Evolutionary conservation across 2,888 invertebrate genomes (phyloP).

Genomic region (Limnephilus rhombicus): DNA sequence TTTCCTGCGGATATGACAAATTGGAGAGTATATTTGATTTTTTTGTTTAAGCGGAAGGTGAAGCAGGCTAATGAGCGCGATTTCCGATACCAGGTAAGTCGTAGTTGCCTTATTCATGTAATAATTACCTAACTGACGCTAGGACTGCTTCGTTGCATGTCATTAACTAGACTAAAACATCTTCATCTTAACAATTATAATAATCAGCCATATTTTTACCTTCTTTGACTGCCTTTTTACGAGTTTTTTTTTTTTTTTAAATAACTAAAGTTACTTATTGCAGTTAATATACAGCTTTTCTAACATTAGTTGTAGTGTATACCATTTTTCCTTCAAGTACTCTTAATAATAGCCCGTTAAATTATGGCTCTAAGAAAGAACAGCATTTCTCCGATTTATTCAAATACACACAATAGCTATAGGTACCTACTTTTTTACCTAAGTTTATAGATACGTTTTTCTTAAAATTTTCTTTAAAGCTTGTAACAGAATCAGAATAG

Average conservation of each 20-base stretch:
- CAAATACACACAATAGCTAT: not conserved
- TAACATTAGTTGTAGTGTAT: not conserved
- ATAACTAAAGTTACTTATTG: not conserved
- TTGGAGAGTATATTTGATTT: conserved; percentile 64
- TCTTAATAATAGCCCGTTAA: not conserved
- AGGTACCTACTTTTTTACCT: too few species aligned
- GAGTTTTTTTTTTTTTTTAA: not conserved
- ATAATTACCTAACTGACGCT: conserved; percentile 9
- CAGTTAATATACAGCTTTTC: not conserved
- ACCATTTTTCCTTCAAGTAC: not conserved
- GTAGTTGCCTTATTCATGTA: conserved; percentile 33
- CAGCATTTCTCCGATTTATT: not conserved
- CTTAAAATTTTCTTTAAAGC: not conserved
- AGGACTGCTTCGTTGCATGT: not conserved
- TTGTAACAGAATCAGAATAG: not conserved
- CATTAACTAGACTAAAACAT: not conserved
- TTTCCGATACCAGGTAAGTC: conserved; percentile 91
- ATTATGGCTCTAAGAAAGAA: not conserved
- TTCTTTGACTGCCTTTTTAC: not conserved
- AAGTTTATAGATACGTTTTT: not conserved
- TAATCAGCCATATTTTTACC: not conserved
- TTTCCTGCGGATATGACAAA: not conserved
- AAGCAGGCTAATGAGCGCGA: conserved; percentile 97
- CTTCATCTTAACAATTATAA: not conserved
- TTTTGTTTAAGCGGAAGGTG: conserved; percentile 88